Evolutionary conservation across 2,888 invertebrate genomes (phyloP).

Genomic region (Maniola hyperantus): DNA sequence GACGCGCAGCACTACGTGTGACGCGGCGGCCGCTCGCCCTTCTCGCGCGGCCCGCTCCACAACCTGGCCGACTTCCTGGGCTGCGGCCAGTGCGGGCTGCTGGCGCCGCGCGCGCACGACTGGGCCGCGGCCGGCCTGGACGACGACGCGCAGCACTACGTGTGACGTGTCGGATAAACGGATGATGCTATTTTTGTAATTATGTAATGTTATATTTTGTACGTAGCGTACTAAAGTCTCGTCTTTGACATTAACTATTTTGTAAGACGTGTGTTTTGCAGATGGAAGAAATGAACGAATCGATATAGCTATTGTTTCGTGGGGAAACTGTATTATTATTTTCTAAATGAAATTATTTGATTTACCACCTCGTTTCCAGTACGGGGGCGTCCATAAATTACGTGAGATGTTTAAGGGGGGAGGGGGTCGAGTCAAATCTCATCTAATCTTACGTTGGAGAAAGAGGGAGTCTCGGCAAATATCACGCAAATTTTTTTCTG

Average conservation of each 20-base stretch:
- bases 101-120: slow-evolving; percentile 88
- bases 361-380: no score
- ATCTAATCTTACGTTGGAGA: no score
- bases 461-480: no score
- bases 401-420: no score
- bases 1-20: slow-evolving; percentile 32
- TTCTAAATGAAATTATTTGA: no score
- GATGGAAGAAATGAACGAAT: not conserved
- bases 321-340: not conserved
- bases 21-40: slow-evolving; percentile 88
- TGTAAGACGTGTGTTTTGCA: not conserved
- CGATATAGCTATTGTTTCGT: no score
- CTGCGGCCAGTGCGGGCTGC: slow-evolving; percentile 88
- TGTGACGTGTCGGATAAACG: slow-evolving; percentile 15
- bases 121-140: slow-evolving; percentile 76
- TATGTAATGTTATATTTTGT: not conserved
- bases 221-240: not conserved
- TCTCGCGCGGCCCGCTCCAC: slow-evolving; percentile 90
- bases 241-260: not conserved
- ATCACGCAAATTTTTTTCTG: no score
- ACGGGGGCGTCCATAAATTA: no score
- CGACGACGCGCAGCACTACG: slow-evolving; percentile 31
- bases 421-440: no score
- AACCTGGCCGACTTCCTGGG: slow-evolving; percentile 94
- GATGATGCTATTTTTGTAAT: not conserved